Conservation (phyloP, 1,140 invertebrate species). For the Drosophila nebulosa region DNA sequence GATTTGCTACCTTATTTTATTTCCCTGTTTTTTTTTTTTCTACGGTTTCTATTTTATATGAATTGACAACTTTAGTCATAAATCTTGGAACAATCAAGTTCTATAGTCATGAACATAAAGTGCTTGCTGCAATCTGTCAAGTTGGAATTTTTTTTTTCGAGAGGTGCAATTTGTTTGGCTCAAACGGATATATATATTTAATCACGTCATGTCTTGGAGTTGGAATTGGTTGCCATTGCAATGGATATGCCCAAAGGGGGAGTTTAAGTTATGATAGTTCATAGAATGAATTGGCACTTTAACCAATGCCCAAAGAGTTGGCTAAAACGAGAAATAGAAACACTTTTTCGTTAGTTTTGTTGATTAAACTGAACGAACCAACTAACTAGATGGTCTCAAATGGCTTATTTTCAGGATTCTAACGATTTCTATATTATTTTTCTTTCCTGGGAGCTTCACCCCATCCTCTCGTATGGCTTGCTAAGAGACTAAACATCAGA, state of each 20-base stretch:
- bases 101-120: constrained; percentile 26
- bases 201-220: constrained; percentile 4
- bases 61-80: constrained; percentile 18
- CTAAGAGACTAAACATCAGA: no score
- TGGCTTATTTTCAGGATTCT: no score
- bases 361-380: no score
- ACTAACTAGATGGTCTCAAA: no score
- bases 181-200: constrained; percentile 30
- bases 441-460: no score
- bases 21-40: constrained; percentile 29
- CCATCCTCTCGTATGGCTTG: no score
- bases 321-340: background rate
- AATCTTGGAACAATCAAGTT: constrained; percentile 46
- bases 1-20: constrained; percentile 17
- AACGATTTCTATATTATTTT: no score
- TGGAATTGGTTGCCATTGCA: background rate
- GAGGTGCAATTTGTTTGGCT: constrained; percentile 36
- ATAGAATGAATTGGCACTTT: background rate
- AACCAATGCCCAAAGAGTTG: background rate
- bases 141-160: background rate
- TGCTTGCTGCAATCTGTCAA: constrained; percentile 19
- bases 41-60: background rate
- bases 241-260: constrained; percentile 28
- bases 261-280: background rate
- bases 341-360: no score